These are phyloP conservation scores for Chlorops oryzae DNA, from an alignment of 1,140 invertebrate genomes.

Conservation along the genomic window DNA sequence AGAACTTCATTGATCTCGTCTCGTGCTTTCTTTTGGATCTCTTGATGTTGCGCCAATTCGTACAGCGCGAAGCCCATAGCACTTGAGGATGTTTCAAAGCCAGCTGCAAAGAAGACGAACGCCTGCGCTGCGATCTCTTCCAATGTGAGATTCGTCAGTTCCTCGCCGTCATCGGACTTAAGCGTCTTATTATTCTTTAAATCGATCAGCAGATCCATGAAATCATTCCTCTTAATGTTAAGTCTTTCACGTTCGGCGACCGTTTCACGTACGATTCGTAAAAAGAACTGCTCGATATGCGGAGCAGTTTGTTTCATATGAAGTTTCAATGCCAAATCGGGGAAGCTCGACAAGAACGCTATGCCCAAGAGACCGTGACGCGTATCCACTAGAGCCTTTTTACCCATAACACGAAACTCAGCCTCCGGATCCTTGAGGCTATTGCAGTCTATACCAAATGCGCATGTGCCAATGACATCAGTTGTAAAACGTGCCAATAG, in stretches of 20 bases:
- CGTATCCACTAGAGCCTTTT: slow-evolving; percentile 23
- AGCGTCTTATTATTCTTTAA: slow-evolving; percentile 21
- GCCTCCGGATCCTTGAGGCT: slow-evolving; percentile 47
- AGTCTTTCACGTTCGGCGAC: slow-evolving; percentile 45
- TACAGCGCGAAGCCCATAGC: slow-evolving; percentile 50
- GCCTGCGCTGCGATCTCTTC: slow-evolving; percentile 39
- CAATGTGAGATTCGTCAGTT: slow-evolving; percentile 24
- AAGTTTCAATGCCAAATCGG: slow-evolving; percentile 22
- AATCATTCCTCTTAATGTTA: slow-evolving; percentile 43
- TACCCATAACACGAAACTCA: slow-evolving; percentile 47
- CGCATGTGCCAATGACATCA: slow-evolving; percentile 53
- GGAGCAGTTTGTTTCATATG: slow-evolving; percentile 28
- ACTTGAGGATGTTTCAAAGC: slow-evolving; percentile 41
- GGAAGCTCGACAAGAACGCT: slow-evolving; percentile 24
- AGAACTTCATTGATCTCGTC: slow-evolving; percentile 47
- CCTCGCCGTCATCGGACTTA: slow-evolving; percentile 21
- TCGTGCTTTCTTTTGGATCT: slow-evolving; percentile 49
- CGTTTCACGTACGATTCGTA: slow-evolving; percentile 37
- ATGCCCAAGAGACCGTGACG: slow-evolving; percentile 19
- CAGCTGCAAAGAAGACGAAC: slow-evolving; percentile 41
- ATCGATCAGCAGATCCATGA: slow-evolving; percentile 46
- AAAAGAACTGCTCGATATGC: slow-evolving; percentile 44
- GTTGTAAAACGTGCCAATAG: slow-evolving; percentile 56
- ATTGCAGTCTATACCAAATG: slow-evolving; percentile 51
- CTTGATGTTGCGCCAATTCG: slow-evolving; percentile 39